Base-by-base conservation (phyloP, 2,888 invertebrate species). In the Rhogogaster chlorosoma region DNA sequence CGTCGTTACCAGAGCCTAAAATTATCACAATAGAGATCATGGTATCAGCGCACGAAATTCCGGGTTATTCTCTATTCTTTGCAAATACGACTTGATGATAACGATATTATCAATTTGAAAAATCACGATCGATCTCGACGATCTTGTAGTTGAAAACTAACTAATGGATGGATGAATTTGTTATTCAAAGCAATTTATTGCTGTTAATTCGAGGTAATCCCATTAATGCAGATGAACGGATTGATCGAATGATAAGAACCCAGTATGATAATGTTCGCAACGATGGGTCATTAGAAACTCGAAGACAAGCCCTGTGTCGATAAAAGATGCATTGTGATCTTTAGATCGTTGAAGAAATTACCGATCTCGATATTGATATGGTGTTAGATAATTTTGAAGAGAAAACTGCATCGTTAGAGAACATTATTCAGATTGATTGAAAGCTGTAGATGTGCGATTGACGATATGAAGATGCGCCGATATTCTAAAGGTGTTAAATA, bases 1-100 rank as follows among this genome's bases (percentile, higher is more conserved):
- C 32, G 18, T 73, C 71, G 12, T 73, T 36, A n/a, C 42, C 71
- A 18, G 71, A 42, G 38, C 42, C 71, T 73, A 73, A 42, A 73
- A 73, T 2, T 73, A 22, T 73, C 10, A 32, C 42, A 42, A 73
- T 1, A 73, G 18, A 67, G 32, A 67, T 32, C 32, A 32, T 67
- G 32, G 18, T 67, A 67, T 61, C 29, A 32, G 18, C 32, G 15
- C 1, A 18, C 15, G 18, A 12, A 26, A 61, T 61, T 26, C 10
- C 12, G 10, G n/a, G n/a, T n/a, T n/a, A n/a, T n/a, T n/a, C n/a
- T n/a, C n/a, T n/a, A n/a, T n/a, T n/a, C n/a, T n/a, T 53, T 53
- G 6, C 45, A n/a, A n/a, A 53, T 53, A n/a, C n/a, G 53, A 53
- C n/a, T 53, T 1, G n/a, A 53, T 53, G 53, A n/a, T 18, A n/a